phyloP scores from a whole-genome alignment of 2,113 vertebrate genomes.

The Halichoeres trimaculatus region DNA sequence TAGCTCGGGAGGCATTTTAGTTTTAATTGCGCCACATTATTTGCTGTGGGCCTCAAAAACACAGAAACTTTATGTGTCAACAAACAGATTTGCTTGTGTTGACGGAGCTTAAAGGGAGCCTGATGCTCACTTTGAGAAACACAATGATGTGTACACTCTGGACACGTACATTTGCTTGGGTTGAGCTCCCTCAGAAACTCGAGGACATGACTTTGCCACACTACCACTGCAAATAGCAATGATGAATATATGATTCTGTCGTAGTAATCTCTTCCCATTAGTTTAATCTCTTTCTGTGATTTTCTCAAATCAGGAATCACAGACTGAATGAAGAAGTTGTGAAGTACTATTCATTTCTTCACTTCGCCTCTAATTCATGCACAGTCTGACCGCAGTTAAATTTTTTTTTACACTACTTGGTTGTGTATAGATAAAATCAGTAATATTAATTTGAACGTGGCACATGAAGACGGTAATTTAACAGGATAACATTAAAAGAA shows the following conservation, averaged over 20 bases:
- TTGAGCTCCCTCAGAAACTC: not conserved
- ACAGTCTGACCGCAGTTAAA: constrained; percentile 37
- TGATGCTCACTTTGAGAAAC: not conserved
- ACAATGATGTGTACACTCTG: not conserved
- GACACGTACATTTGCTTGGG: constrained; percentile 1
- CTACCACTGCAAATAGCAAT: not conserved
- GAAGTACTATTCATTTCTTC: constrained; percentile 1
- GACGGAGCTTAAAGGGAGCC: constrained; percentile 2
- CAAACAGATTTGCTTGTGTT: constrained; percentile 26
- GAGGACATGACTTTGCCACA: not conserved
- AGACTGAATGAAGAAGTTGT: constrained; percentile 9
- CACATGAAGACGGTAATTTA: constrained; percentile 19
- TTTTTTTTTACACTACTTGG: constrained; percentile 37
- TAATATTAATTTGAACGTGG: constrained; percentile 14
- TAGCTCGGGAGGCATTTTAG: constrained; percentile 18
- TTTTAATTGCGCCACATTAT: constrained; percentile 19
- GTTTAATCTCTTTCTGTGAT: constrained; percentile 19
- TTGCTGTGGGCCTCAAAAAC: not conserved
- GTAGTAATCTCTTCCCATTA: constrained; percentile 9
- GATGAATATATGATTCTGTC: constrained; percentile 6
- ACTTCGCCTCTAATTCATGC: constrained; percentile 34
- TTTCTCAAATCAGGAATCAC: constrained; percentile 12
- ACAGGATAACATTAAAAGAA: constrained; percentile 9
- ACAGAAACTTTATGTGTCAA: constrained; percentile 13
- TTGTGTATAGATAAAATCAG: constrained; percentile 41